A percentile compares a stretch with the other conserved stretches of the same genome.
Conservation (phyloP, 2,797 vertebrate species). For the Heterohyrax brucei region DNA sequence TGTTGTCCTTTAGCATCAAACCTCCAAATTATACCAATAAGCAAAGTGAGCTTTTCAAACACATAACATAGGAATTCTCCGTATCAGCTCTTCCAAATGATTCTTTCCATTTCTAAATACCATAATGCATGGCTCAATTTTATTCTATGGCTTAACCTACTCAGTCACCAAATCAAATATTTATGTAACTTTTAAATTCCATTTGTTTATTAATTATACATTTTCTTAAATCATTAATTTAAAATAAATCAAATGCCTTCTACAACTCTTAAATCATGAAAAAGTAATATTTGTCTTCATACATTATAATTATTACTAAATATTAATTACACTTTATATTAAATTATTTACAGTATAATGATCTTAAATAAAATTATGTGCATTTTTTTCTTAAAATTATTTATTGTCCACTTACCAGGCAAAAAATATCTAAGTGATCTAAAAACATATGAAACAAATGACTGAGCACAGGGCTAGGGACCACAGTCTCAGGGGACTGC, state of each 20-base stretch:
- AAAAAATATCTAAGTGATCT: constrained; percentile 66
- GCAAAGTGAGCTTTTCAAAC: constrained; percentile 10
- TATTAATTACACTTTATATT: constrained; percentile 67
- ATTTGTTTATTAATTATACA: constrained; percentile 69
- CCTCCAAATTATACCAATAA: constrained; percentile 49
- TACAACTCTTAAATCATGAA: constrained; percentile 54
- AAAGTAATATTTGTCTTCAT: constrained; percentile 69
- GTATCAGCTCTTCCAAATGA: constrained; percentile 1
- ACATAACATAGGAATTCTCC: constrained; percentile 49
- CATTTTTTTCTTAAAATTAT: constrained; percentile 60
- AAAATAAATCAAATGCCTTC: constrained; percentile 60
- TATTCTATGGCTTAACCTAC: constrained; percentile 60
- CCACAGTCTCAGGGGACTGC: too few species aligned
- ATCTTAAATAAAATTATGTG: constrained; percentile 68
- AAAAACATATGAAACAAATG: neutral
- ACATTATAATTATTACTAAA: constrained; percentile 62
- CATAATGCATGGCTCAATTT: constrained; percentile 14
- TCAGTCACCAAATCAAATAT: constrained; percentile 70
- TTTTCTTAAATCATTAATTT: constrained; percentile 69
- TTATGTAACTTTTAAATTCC: constrained; percentile 70
- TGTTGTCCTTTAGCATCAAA: constrained; percentile 45
- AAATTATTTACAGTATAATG: constrained; percentile 67
- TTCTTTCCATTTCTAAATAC: constrained; percentile 48
- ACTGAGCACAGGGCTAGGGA: too few species aligned
- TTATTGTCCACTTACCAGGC: constrained; percentile 46